These are phyloP conservation scores for Callipepla californica DNA, from an alignment of 2,113 vertebrate species.

Conservation along the genomic window DNA sequence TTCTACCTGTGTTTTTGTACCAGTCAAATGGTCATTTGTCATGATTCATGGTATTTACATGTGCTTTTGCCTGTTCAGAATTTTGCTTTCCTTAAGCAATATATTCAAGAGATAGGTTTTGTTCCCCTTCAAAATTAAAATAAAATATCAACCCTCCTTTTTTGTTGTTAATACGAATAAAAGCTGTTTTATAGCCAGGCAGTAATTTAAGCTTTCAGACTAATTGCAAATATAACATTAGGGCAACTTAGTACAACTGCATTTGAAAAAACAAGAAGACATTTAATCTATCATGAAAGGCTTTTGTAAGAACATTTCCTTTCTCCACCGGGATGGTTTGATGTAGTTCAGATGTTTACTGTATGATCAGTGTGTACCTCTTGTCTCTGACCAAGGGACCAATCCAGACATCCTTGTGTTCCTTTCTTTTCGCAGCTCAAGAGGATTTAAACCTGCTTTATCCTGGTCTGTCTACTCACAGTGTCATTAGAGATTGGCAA, in stretches of 20 bases:
- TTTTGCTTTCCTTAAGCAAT: neutral
- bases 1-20: neutral
- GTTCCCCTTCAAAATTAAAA: neutral
- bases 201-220: neutral
- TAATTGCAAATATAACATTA: neutral
- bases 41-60: fast-evolving
- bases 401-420: slow-evolving; percentile 33
- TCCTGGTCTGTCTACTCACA: neutral
- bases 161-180: neutral
- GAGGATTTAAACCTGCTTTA: slow-evolving; percentile 40
- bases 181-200: neutral
- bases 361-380: slow-evolving; percentile 30
- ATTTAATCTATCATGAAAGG: slow-evolving; percentile 30
- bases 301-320: slow-evolving; percentile 1
- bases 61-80: neutral
- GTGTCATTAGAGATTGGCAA: neutral
- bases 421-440: neutral
- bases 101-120: neutral
- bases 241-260: neutral
- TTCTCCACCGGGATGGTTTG: slow-evolving; percentile 16
- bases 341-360: slow-evolving; percentile 63
- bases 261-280: slow-evolving; percentile 19
- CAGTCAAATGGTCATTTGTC: neutral
- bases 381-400: slow-evolving; percentile 8
- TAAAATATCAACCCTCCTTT: neutral